Base-by-base conservation (phyloP, 2,888 invertebrate genomes). In the Rhagium mordax region DNA sequence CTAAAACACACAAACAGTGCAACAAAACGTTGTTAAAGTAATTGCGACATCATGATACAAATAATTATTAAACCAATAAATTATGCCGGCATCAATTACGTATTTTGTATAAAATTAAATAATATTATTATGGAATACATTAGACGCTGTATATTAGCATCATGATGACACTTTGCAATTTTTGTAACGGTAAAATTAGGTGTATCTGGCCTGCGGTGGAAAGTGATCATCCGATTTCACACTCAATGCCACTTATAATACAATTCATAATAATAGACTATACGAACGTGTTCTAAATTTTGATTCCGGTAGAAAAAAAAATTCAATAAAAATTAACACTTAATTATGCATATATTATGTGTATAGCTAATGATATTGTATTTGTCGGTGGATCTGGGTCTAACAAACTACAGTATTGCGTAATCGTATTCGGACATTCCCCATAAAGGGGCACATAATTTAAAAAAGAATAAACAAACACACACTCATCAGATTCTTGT, bases 161-260 rank as follows among this genome's bases (percentile, higher is more conserved):
- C 10, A 33, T 65, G 29, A 53, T 55, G 20, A 41, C 18, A 18
- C 33, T 53, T 53, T 55, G 53, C 65, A 55, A 57, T 67, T 67
- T 55, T 67, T 57, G 67, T 55, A 55, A 57, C 67, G 55, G 67
- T 67, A 55, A 55, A 41, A 67, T 57, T 57, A 24, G 24, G 4
- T 10, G 16, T 18, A 20, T n/a, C n/a, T n/a, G n/a, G 24, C 5
- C 55, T 18, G 21, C 6, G 20, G 55, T 20, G 53, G 57, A 67
- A 67, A 57, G 67, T 67, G 67, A 55, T 57, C 66, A 67, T 67
- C 55, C 67, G 67, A 67, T 67, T 67, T 67, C 57, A 67, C 67
- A 57, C 67, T 67, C 33, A 41, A 24, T 47, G 57, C 20, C 57
- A 67, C 18, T 67, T 57, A 41, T 41, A 24, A 41, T 41, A 13